Evolutionary conservation across 2,797 vertebrate genomes (phyloP).

Genomic region (Alcedo atthis): DNA sequence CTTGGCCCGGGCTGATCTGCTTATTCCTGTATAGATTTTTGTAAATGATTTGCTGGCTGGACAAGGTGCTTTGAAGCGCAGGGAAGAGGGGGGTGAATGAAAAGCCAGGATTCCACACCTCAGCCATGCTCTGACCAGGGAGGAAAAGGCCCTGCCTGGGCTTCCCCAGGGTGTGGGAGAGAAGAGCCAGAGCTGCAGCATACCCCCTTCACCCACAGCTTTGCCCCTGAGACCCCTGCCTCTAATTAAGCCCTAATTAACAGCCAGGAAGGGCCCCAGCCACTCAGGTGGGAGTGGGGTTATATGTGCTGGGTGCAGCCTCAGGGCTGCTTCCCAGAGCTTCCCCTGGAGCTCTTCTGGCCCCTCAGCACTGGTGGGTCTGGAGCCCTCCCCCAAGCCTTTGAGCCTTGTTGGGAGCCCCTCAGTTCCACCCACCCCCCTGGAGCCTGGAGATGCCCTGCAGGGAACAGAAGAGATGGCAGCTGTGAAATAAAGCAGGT

Average conservation of each 20-base stretch:
- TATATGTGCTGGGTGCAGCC: background rate
- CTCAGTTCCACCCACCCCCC: too few species aligned
- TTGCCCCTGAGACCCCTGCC: fast-evolving
- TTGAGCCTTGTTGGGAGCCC: too few species aligned
- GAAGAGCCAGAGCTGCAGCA: fast-evolving
- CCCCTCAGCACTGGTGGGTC: background rate
- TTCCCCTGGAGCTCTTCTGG: background rate
- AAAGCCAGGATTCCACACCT: background rate
- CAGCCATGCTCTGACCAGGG: fast-evolving
- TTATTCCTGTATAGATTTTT: fast-evolving
- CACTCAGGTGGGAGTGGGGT: fast-evolving
- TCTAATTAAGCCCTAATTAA: background rate
- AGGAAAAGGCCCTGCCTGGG: background rate
- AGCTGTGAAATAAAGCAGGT: fast-evolving
- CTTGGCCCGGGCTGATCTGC: background rate
- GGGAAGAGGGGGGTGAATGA: fast-evolving
- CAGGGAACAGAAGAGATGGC: fast-evolving
- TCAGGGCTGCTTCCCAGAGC: too few species aligned
- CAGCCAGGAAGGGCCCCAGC: background rate
- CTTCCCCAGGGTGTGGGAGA: too few species aligned
- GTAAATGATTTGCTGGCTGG: background rate
- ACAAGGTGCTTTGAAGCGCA: fast-evolving
- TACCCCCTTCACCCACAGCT: background rate
- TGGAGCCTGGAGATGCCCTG: fast-evolving
- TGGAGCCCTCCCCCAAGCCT: too few species aligned